phyloP scores from a whole-genome alignment of 1,140 invertebrate species.

The Drosophila busckii region DNA sequence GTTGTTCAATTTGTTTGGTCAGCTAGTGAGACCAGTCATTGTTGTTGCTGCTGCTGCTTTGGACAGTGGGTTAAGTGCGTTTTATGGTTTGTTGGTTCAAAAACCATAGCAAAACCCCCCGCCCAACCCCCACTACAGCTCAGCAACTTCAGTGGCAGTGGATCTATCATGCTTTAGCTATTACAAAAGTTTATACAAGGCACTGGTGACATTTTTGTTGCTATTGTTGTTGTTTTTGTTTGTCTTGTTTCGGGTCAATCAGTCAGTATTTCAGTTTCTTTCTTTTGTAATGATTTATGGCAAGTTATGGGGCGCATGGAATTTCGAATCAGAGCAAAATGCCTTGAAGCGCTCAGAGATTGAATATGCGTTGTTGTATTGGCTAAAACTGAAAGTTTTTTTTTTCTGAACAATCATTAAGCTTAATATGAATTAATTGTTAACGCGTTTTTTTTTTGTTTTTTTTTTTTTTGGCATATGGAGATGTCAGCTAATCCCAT shows the following conservation, averaged over 20 bases:
- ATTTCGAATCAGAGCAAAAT: not conserved
- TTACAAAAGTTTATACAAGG: constrained; percentile 25
- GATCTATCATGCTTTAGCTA: too few relatives aligned
- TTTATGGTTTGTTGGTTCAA: constrained; percentile 51
- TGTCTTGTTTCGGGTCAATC: constrained; percentile 9
- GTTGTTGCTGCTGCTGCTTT: constrained; percentile 12
- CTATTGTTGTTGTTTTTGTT: constrained; percentile 6
- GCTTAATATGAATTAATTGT: constrained; percentile 1
- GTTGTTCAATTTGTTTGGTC: constrained; percentile 63
- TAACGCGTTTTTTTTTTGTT: constrained; percentile 9
- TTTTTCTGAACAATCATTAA: not conserved
- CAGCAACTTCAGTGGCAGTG: too few relatives aligned
- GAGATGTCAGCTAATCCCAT: too few relatives aligned
- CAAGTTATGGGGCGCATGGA: constrained; percentile 13
- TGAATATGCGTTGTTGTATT: constrained; percentile 17
- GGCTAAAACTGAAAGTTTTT: not conserved
- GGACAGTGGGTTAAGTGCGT: constrained; percentile 51
- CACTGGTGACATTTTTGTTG: constrained; percentile 35
- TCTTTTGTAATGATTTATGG: constrained; percentile 51
- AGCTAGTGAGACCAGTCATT: constrained; percentile 22
- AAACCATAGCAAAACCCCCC: constrained; percentile 7
- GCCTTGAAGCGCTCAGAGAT: not conserved
- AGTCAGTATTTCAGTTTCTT: constrained; percentile 8
- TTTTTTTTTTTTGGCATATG: too few relatives aligned
- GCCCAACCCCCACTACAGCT: too few relatives aligned